Base-by-base conservation (phyloP, 2,797 vertebrate genomes). In the Cirrhinus molitorella region DNA sequence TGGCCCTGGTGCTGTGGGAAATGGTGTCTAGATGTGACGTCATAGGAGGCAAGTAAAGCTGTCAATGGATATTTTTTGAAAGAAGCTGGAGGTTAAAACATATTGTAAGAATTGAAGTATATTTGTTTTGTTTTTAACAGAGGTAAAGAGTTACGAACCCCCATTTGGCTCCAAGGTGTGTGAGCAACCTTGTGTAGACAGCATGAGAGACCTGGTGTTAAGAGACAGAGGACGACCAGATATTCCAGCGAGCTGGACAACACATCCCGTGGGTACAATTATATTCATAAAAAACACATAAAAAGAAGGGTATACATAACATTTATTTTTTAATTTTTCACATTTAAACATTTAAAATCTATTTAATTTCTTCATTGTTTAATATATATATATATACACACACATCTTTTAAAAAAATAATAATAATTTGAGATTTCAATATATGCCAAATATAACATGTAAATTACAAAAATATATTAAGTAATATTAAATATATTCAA, bases 1-100 rank as follows among this genome's bases (percentile, higher is more conserved):
- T 97, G 96, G 94, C 97, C 66, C 93, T 98, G 1, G 96, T 97
- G 68, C 89, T 97, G 57, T 98, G 97, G 97, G 97, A 98, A 88
- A 96, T 97, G 95, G 94, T 94, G 4, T 97, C 97, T 55, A 94
- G 96, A 85, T 97, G 96, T 86, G 91, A 94, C 1, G 95, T 89
- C 74, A 94, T 95, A 25, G 96, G 95, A 94, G 96, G 96, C 96
- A 90, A 89, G 92, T 89, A n/a, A 51, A 34, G 72, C 21, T 5
- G n/a, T 23, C 40, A 0, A 17, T 67, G 45, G 12, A 67, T 67
- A 34, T 51, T n/a, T 9, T 14, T 65, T 53, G 25, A 61, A 61
- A 61, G 59, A 61, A 0, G 5, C 59, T n/a, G n/a, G n/a, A n/a
- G n/a, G n/a, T n/a, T n/a, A n/a, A n/a, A n/a, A n/a, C n/a, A n/a